A percentile compares a stretch with the other conserved stretches of the same genome.
phyloP scores from a whole-genome alignment of 2,888 invertebrate genomes.

The Chrysina gloriosa region DNA sequence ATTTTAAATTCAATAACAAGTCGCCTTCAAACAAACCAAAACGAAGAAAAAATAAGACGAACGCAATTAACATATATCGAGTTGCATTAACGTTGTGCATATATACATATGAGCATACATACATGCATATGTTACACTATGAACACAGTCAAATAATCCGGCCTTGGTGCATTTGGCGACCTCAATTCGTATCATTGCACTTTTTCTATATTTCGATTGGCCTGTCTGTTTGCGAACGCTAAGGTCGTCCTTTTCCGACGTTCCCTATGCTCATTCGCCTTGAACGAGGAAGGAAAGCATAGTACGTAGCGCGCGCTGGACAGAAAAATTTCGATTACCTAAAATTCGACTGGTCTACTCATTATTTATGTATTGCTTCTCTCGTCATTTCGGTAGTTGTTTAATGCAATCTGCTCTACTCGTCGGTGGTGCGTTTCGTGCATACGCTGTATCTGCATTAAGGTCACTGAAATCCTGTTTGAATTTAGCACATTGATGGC shows the following conservation, averaged over 20 bases:
- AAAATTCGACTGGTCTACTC: conserved; percentile 48
- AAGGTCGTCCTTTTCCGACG: conserved; percentile 45
- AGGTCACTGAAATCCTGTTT: conserved; percentile 55
- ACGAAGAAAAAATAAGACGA: conserved; percentile 14
- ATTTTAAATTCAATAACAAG: conserved; percentile 37
- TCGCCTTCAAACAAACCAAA: conserved; percentile 35
- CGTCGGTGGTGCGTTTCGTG: conserved; percentile 32
- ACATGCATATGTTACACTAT: conserved; percentile 29
- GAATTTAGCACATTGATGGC: conserved; percentile 47
- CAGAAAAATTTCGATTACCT: conserved; percentile 36
- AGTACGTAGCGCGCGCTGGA: conserved; percentile 34
- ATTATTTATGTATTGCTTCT: conserved; percentile 45
- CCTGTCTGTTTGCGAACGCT: conserved; percentile 6
- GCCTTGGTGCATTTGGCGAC: conserved; percentile 64
- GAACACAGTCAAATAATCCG: conserved; percentile 57
- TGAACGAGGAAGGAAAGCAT: conserved; percentile 4
- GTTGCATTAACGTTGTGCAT: conserved; percentile 29
- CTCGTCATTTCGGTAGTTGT: conserved; percentile 52
- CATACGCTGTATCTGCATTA: conserved; percentile 34
- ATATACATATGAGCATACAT: not conserved
- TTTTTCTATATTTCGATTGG: conserved; percentile 49
- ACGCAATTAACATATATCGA: conserved; percentile 35
- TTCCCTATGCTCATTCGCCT: conserved; percentile 22
- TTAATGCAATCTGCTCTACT: conserved; percentile 51
- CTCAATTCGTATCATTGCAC: conserved; percentile 64